Conservation (phyloP, 2,888 invertebrate genomes). For the Polyommatus icarus region DNA sequence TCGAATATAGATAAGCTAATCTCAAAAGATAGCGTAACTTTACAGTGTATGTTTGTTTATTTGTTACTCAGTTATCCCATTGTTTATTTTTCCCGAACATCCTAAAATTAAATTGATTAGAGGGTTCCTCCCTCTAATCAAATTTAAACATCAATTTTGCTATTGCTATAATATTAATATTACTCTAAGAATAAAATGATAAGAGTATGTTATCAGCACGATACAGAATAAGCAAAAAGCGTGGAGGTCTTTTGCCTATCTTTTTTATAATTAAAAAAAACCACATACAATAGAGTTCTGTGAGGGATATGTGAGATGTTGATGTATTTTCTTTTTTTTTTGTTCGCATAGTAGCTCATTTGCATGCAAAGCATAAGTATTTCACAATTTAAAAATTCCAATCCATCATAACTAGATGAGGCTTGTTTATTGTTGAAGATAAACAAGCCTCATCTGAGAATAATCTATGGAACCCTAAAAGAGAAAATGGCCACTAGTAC, state of each 20-base stretch:
- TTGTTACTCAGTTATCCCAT: not conserved
- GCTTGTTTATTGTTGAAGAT: no score
- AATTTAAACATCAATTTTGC: not conserved
- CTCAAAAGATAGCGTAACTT: not conserved
- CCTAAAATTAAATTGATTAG: not conserved
- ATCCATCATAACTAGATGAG: not conserved
- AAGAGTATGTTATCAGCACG: no score
- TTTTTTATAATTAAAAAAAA: not conserved
- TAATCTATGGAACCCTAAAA: no score
- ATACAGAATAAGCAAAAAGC: no score
- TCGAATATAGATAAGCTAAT: constrained; percentile 5
- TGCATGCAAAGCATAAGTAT: not conserved
- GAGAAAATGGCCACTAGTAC: no score
- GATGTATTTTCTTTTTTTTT: not conserved
- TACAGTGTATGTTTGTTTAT: not conserved
- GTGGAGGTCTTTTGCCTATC: no score
- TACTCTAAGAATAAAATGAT: no score
- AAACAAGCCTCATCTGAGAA: no score
- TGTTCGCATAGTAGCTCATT: not conserved
- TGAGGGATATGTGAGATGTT: not conserved
- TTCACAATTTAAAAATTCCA: not conserved
- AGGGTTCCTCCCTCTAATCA: no score
- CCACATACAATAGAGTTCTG: not conserved
- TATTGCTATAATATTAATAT: not conserved
- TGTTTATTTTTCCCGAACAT: not conserved